phyloP scores from a whole-genome alignment of 2,888 invertebrate genomes.

The Pristionchus entomophagus region DNA sequence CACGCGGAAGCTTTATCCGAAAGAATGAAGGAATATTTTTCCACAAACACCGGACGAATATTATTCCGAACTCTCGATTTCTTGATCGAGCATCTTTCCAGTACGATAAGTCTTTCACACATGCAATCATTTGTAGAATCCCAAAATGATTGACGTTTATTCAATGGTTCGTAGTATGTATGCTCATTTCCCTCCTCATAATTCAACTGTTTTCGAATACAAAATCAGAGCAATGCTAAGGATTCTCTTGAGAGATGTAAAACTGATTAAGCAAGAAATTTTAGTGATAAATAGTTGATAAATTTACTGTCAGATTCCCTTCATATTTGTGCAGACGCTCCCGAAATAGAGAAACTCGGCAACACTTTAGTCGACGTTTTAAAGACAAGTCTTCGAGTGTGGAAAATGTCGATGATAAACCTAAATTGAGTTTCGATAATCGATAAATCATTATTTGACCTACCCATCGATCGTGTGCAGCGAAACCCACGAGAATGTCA shows the following conservation, averaged over 20 bases:
- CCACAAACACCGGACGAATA: no score
- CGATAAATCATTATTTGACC: not conserved
- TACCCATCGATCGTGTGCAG: slow-evolving; percentile 42
- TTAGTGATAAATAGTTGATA: no score
- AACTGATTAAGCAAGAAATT: no score
- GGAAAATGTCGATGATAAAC: slow-evolving; percentile 28
- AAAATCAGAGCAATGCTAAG: no score
- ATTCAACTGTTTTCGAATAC: no score
- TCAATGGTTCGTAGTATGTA: not conserved
- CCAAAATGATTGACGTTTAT: not conserved
- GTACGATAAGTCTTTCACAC: not conserved
- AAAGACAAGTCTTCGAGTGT: not conserved
- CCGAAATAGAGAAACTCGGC: not conserved
- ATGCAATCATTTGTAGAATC: not conserved
- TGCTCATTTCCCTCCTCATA: no score
- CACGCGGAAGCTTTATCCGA: no score
- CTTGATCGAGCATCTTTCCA: not conserved
- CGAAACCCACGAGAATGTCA: slow-evolving; percentile 28
- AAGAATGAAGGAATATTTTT: no score
- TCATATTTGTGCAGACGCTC: no score
- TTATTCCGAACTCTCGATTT: not conserved
- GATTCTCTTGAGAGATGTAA: no score
- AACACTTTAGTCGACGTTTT: not conserved
- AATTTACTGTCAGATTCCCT: no score
- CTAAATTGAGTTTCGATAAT: not conserved